phyloP scores from a whole-genome alignment of 2,113 vertebrate species.

The Paramisgurnus dabryanus region DNA sequence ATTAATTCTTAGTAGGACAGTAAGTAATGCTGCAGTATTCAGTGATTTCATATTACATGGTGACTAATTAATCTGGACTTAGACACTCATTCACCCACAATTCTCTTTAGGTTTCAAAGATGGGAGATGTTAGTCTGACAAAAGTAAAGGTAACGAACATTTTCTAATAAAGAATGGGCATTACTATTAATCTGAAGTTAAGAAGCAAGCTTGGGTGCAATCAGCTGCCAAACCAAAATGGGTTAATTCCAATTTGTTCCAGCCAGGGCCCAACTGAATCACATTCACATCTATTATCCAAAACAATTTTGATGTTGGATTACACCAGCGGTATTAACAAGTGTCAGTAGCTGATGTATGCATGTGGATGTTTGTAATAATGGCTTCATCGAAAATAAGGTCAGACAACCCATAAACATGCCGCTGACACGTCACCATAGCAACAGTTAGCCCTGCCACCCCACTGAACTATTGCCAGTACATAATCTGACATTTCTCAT shows the following conservation, averaged over 20 bases:
- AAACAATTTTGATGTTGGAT: constrained; percentile 7
- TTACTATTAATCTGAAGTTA: constrained; percentile 12
- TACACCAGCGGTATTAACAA: constrained; percentile 1
- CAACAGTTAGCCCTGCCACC: constrained; percentile 39
- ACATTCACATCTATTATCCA: constrained; percentile 15
- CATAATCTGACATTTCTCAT: constrained; percentile 19
- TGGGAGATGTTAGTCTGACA: background rate
- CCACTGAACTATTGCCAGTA: constrained; percentile 24
- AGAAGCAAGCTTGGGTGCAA: background rate
- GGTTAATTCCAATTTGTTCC: constrained; percentile 15
- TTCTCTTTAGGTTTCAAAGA: constrained; percentile 15
- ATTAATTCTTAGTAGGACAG: constrained; percentile 20
- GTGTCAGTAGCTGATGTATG: constrained; percentile 5
- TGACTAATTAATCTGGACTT: constrained; percentile 45
- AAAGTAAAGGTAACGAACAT: background rate
- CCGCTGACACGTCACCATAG: constrained; percentile 46
- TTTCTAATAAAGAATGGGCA: constrained; percentile 1
- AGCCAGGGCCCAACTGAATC: constrained; percentile 18
- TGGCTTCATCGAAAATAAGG: constrained; percentile 33
- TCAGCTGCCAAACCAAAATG: constrained; percentile 13
- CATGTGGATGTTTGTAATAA: constrained; percentile 13
- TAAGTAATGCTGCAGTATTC: constrained; percentile 37
- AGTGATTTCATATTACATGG: constrained; percentile 31
- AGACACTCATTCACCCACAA: constrained; percentile 39
- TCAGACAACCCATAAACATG: constrained; percentile 42